Evolutionary conservation across 2,797 vertebrate genomes (phyloP).

Genomic region (Malacoraja senta): DNA sequence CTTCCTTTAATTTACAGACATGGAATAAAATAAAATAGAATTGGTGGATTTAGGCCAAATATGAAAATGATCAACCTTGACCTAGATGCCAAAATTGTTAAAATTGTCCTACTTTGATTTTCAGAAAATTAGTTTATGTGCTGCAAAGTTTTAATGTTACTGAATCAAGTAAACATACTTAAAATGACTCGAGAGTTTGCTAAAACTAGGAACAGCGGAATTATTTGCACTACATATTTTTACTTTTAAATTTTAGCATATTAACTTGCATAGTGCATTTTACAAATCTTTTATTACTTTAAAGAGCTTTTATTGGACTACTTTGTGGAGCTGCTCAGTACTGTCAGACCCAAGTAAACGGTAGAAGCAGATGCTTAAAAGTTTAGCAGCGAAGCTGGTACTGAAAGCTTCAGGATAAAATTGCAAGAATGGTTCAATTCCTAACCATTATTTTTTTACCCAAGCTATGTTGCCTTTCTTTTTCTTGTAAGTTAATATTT

Average conservation of each 20-base stretch:
- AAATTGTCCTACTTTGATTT: background rate
- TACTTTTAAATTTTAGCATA: background rate
- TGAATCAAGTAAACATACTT: background rate
- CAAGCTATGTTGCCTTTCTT: constrained; percentile 39
- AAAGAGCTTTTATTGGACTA: background rate
- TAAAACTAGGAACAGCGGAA: background rate
- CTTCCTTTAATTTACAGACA: background rate
- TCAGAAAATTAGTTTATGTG: background rate
- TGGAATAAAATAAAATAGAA: background rate
- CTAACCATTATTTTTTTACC: background rate
- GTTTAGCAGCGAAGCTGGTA: background rate
- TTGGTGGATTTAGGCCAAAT: background rate
- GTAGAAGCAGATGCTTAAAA: background rate
- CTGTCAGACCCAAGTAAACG: background rate
- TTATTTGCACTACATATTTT: background rate
- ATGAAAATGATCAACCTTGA: background rate
- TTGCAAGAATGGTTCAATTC: background rate
- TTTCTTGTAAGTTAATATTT: constrained; percentile 68
- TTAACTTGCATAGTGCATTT: background rate
- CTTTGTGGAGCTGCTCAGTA: background rate
- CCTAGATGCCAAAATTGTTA: constrained; percentile 4
- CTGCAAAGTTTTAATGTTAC: background rate
- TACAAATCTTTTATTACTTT: background rate
- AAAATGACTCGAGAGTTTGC: background rate
- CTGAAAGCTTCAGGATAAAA: constrained; percentile 4